Evolutionary conservation across 2,888 invertebrate genomes (phyloP).

Genomic region (Polietes domitor): DNA sequence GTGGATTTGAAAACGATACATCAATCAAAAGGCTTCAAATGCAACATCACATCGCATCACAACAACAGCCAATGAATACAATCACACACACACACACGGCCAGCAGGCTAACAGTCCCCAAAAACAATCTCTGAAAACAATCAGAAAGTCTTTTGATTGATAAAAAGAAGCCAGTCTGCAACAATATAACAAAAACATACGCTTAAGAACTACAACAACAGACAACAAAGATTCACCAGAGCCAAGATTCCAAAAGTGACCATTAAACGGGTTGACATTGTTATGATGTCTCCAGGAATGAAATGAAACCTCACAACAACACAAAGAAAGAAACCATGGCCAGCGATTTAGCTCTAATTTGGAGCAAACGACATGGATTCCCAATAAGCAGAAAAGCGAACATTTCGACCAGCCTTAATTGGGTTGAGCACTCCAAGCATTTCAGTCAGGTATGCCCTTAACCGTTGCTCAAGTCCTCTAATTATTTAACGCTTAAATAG

Average conservation of each 20-base stretch:
- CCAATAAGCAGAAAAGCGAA: conserved; percentile 34
- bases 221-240: neutral
- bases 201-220: conserved; percentile 19
- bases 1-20: conserved; percentile 66
- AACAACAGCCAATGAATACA: conserved; percentile 16
- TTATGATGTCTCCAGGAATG: conserved; percentile 59
- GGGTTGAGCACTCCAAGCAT: conserved; percentile 59
- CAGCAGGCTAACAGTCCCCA: conserved; percentile 39
- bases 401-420: conserved; percentile 58
- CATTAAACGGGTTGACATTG: conserved; percentile 64
- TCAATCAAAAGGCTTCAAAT: conserved; percentile 61
- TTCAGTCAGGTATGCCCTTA: conserved; percentile 11
- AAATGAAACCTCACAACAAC: conserved; percentile 29
- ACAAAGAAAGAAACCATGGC: neutral
- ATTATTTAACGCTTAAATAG: conserved; percentile 65
- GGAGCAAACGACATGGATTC: neutral
- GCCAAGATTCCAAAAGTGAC: conserved; percentile 52
- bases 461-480: conserved; percentile 59
- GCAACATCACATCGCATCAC: conserved; percentile 43
- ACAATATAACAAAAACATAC: conserved; percentile 47
- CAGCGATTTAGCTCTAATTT: neutral
- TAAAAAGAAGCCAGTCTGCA: conserved; percentile 45
- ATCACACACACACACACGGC: conserved; percentile 10
- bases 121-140: conserved; percentile 43
- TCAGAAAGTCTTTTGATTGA: conserved; percentile 62